phyloP scores from a whole-genome alignment of 1,140 invertebrate species.

The Aphaenogaster rudis region DNA sequence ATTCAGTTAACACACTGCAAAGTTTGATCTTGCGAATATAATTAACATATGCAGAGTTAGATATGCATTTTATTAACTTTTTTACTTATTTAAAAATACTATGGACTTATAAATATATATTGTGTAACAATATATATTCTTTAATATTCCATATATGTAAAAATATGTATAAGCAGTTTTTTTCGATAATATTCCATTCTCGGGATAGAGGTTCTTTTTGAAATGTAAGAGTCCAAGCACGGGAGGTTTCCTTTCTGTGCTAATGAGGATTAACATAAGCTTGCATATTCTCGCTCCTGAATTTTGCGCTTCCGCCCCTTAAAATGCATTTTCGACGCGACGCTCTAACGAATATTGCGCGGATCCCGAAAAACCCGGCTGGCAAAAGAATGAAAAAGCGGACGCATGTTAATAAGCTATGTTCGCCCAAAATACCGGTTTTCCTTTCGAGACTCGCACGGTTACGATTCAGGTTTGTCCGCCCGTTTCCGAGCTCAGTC shows the following conservation, averaged over 20 bases:
- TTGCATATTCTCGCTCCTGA: slow-evolving; percentile 20
- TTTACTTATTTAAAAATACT: neutral
- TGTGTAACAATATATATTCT: neutral
- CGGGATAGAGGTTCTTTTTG: slow-evolving; percentile 7
- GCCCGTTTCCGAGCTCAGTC: slow-evolving; percentile 70
- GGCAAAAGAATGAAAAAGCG: slow-evolving; percentile 72
- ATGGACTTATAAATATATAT: slow-evolving; percentile 4
- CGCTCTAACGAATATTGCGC: slow-evolving; percentile 45
- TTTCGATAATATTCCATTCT: slow-evolving; percentile 1
- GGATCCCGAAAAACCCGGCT: slow-evolving; percentile 44
- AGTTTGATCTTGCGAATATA: slow-evolving; percentile 58
- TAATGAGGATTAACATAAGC: slow-evolving; percentile 49
- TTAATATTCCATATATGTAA: neutral
- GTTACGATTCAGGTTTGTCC: slow-evolving; percentile 77
- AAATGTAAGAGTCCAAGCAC: slow-evolving; percentile 20
- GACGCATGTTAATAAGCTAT: slow-evolving; percentile 74
- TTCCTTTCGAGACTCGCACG: slow-evolving; percentile 66
- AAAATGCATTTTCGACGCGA: slow-evolving; percentile 53
- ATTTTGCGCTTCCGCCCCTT: slow-evolving; percentile 35
- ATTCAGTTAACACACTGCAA: slow-evolving; percentile 55
- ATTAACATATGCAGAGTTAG: slow-evolving; percentile 5
- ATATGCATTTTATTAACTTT: slow-evolving; percentile 15
- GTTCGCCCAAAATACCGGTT: slow-evolving; percentile 77
- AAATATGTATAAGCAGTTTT: neutral
- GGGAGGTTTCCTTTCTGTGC: neutral